Evolutionary conservation across 2,888 invertebrate species (phyloP), one percentile per base, ranked within the genome.

Genomic region (Xanthia icteritia): DNA sequence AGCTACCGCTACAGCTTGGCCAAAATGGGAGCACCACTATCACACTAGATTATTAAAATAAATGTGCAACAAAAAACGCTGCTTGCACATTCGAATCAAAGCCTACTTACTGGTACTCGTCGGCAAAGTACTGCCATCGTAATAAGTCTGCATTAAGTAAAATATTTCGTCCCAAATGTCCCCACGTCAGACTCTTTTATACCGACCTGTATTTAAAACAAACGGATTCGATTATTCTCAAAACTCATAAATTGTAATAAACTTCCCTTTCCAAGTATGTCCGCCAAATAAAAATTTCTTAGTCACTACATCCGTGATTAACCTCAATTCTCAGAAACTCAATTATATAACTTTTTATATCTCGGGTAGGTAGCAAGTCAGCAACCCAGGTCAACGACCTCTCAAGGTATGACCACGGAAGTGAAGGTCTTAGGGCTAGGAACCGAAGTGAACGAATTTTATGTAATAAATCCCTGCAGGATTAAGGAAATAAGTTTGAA

Each of bases 341-440:
- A 63, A 63, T 77, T 39, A 77, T 23, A 31, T 58, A 48, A 63
- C 23, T 20, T 70, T 66, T 31, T 39, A 23, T 58, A 51, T 68
- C 15, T 67, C 11, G 39, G 17, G n/a, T 20, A 71, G 36, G 69
- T 73, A 67, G 36, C 17, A 45, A 67, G 31, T 83, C 36, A 54
- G 45, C 15, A 65, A 48, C n/a, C 6, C 56, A 61, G 73, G 78
- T 86, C 71, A 84, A 58, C 4, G 56, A 60, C 58, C 79, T 45
- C 17, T 74, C 86, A 86, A 84, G 82, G 87, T 60, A 27, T 51
- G 23, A 27, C 42, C 39, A 39, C 65, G 85, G 86, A 87, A 87
- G 87, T 79, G 79, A 87, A 80, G 71, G 85, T 72, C 31, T 42
- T 27, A 80, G 77, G 80, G 71, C n/a, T 6, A 23, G 15, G 13